phyloP scores from a whole-genome alignment of 2,113 vertebrate genomes.

The Lagopus leucura region DNA sequence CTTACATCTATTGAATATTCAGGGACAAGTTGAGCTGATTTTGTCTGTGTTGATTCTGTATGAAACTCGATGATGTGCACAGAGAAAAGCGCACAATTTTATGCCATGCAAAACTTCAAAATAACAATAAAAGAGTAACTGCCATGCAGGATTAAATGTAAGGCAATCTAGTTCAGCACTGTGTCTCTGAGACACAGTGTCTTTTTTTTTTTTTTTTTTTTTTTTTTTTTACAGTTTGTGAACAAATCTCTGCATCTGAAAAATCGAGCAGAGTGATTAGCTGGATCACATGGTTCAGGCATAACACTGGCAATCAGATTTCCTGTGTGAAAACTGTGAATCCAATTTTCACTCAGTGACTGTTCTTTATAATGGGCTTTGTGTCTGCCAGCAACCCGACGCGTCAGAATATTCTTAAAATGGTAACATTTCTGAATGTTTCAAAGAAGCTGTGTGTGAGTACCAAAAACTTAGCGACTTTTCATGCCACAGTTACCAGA shows the following conservation, averaged over 20 bases:
- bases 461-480: background rate
- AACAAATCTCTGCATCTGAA: background rate
- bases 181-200: background rate
- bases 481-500: background rate
- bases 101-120: background rate
- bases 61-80: background rate
- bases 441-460: background rate
- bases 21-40: background rate
- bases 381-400: background rate
- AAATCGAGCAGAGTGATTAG: background rate
- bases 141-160: background rate
- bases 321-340: background rate
- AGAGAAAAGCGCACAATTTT: background rate
- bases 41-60: background rate
- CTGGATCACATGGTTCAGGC: background rate
- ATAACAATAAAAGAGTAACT: background rate
- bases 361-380: background rate
- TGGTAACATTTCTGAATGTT: background rate
- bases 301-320: background rate
- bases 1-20: background rate
- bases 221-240: background rate
- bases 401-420: background rate
- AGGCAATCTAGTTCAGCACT: fast-evolving
- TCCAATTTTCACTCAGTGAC: background rate
- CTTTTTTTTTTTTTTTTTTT: background rate